phyloP scores from a whole-genome alignment of 2,797 vertebrate species.

The Gephyroberyx darwinii region DNA sequence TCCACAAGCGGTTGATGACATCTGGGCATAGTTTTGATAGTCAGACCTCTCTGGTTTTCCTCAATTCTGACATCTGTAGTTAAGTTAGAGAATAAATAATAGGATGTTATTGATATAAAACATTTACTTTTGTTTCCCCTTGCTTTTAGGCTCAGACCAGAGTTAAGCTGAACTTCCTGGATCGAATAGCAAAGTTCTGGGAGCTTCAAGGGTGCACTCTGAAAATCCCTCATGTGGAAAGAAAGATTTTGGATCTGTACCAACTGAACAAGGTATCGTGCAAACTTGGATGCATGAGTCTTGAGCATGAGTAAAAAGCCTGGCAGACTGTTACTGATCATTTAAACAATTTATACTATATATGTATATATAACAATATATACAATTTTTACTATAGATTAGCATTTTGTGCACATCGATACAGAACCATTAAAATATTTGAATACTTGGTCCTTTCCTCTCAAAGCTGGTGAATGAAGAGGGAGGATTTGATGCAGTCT shows the following conservation, averaged over 20 bases:
- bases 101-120: background rate
- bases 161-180: slow-evolving; percentile 97
- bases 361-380: no score
- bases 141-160: slow-evolving; percentile 92
- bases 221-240: slow-evolving; percentile 98
- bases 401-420: background rate
- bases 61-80: background rate
- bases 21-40: slow-evolving; percentile 15
- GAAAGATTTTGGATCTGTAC: slow-evolving; percentile 96
- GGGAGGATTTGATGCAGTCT: slow-evolving; percentile 94
- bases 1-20: background rate
- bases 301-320: background rate
- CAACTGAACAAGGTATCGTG: slow-evolving; percentile 91
- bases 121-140: slow-evolving; percentile 9
- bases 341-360: background rate
- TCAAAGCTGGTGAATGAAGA: slow-evolving; percentile 93
- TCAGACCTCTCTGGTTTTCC: slow-evolving; percentile 1
- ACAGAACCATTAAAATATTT: background rate
- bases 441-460: slow-evolving; percentile 1
- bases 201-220: slow-evolving; percentile 96
- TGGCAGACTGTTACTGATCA: no score
- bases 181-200: slow-evolving; percentile 99
- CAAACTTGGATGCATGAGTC: background rate
- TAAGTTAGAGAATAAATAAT: background rate
- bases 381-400: no score